These are phyloP conservation scores for Triplophysa siluroides DNA, from an alignment of 2,113 vertebrate genomes.

Conservation along the genomic window DNA sequence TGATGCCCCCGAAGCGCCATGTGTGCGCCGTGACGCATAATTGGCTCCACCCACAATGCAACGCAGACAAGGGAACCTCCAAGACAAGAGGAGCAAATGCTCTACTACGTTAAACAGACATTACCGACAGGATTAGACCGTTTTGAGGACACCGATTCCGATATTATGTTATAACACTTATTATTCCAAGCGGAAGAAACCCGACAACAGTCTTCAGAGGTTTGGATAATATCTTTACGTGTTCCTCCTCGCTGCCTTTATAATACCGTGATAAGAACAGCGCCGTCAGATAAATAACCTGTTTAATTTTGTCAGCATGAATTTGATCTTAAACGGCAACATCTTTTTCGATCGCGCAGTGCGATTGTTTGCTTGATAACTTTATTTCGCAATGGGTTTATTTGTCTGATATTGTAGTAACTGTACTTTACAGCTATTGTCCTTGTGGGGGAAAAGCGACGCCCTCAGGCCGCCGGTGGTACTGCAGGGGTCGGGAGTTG, in stretches of 20 bases:
- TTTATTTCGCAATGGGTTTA: slow-evolving; percentile 12
- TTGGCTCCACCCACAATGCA: slow-evolving; percentile 54
- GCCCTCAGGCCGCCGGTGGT: slow-evolving; percentile 16
- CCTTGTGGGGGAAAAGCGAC: slow-evolving; percentile 20
- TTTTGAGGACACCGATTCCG: neutral
- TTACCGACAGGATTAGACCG: neutral
- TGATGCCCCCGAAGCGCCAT: slow-evolving; percentile 12
- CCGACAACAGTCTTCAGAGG: neutral
- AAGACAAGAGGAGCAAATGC: slow-evolving; percentile 29
- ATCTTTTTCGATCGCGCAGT: too few species aligned
- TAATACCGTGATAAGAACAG: neutral
- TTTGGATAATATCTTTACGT: neutral
- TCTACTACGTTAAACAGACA: neutral
- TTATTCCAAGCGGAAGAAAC: neutral
- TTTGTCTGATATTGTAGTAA: slow-evolving; percentile 17
- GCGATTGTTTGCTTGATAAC: neutral
- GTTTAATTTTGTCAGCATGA: neutral
- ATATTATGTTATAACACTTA: neutral
- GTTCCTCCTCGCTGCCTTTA: neutral
- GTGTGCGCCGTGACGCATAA: slow-evolving; percentile 20
- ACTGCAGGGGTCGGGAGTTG: slow-evolving; percentile 22
- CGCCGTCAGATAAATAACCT: neutral
- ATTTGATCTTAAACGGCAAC: neutral
- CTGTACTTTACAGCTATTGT: slow-evolving; percentile 13
- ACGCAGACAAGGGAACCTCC: slow-evolving; percentile 46